Percentiles rank a stretch among this genome's conserved stretches.
These are phyloP conservation scores for Teleogryllus occipitalis DNA, from an alignment of 1,140 invertebrate species.

Conservation along the genomic window DNA sequence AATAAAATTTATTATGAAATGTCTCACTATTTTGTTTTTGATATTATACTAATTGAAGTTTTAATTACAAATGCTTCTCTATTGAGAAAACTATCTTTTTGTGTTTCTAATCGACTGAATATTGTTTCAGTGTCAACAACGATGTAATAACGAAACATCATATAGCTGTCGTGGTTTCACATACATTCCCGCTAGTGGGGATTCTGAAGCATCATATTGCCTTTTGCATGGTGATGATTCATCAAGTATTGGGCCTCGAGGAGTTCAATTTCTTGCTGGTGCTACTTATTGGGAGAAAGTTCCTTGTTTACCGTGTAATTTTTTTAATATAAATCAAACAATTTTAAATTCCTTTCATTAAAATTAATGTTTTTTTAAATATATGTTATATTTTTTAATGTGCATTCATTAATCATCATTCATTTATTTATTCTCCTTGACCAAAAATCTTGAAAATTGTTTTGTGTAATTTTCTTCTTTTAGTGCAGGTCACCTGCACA, in stretches of 20 bases:
- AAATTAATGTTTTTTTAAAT: too few relatives aligned
- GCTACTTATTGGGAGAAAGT: slow-evolving; percentile 43
- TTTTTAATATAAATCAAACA: slow-evolving; percentile 6
- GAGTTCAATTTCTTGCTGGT: slow-evolving; percentile 33
- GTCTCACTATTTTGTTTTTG: neutral
- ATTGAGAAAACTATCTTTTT: too few relatives aligned
- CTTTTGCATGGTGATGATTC: slow-evolving; percentile 41
- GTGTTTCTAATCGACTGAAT: too few relatives aligned
- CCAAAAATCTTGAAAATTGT: too few relatives aligned
- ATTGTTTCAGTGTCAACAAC: slow-evolving; percentile 39
- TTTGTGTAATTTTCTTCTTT: slow-evolving; percentile 19
- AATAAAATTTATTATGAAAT: neutral
- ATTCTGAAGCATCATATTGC: slow-evolving; percentile 30
- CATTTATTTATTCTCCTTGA: neutral
- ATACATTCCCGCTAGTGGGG: slow-evolving; percentile 26
- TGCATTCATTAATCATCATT: slow-evolving; percentile 12
- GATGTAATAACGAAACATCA: slow-evolving; percentile 39
- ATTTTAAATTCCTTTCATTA: too few relatives aligned
- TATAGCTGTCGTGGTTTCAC: slow-evolving; percentile 45
- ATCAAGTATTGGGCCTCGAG: slow-evolving; percentile 35
- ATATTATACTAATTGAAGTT: too few relatives aligned
- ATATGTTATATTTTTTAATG: too few relatives aligned
- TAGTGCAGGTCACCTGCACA: slow-evolving; percentile 44
- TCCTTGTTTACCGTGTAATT: slow-evolving; percentile 45
- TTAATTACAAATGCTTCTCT: too few relatives aligned